phyloP scores from a whole-genome alignment of 2,888 invertebrate species.

The Lymantria dispar region DNA sequence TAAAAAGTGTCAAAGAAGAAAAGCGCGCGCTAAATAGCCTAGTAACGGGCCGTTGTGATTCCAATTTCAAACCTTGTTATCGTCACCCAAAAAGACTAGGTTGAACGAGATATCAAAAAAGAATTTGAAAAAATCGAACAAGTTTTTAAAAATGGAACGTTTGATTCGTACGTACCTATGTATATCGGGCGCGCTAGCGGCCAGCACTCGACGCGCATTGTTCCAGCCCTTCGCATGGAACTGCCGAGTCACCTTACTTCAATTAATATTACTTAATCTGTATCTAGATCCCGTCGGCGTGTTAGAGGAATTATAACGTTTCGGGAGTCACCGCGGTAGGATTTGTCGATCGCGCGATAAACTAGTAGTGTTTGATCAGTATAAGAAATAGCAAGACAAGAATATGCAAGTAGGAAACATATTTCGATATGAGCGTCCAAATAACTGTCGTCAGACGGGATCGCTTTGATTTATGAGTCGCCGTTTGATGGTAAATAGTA shows the following conservation, averaged over 20 bases:
- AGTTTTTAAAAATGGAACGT: conserved; percentile 44
- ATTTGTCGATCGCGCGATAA: conserved; percentile 62
- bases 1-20: conserved; percentile 56
- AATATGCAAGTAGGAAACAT: conserved; percentile 52
- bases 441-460: conserved; percentile 51
- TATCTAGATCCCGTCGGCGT: conserved; percentile 64
- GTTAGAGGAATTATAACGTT: conserved; percentile 67
- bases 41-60: conserved; percentile 63
- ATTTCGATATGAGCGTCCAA: conserved; percentile 49
- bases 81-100: conserved; percentile 48
- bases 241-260: conserved; percentile 67
- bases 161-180: conserved; percentile 30
- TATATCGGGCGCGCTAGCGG: conserved; percentile 27
- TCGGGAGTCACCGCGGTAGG: conserved; percentile 52
- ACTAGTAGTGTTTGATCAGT: conserved; percentile 48
- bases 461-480: conserved; percentile 49
- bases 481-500: conserved; percentile 34
- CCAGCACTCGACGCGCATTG: conserved; percentile 43
- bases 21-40: conserved; percentile 62
- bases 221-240: conserved; percentile 60
- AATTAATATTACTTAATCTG: conserved; percentile 78
- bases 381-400: conserved; percentile 54
- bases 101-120: conserved; percentile 57
- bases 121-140: conserved; percentile 47
- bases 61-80: conserved; percentile 76